A percentile compares a stretch with the other conserved stretches of the same genome.
Evolutionary conservation across 2,888 invertebrate species (phyloP).

Genomic region (Oligia strigilis): DNA sequence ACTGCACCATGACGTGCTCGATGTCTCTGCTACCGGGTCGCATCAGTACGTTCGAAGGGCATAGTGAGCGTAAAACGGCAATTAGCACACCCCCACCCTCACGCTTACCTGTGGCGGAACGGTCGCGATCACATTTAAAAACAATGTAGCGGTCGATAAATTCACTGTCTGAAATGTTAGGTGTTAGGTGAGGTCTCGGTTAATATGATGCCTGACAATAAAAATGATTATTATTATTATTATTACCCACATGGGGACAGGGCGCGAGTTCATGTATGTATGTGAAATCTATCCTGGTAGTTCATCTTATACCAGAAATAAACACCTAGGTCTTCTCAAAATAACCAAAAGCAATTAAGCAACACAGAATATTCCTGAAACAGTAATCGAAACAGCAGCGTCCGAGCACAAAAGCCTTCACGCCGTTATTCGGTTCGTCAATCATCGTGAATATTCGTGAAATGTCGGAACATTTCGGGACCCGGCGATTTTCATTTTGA

Average conservation of each 20-base stretch:
- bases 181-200: no score
- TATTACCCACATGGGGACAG: not conserved
- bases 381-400: conserved; percentile 31
- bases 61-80: no score
- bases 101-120: no score
- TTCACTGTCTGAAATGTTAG: no score
- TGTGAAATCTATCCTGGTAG: not conserved
- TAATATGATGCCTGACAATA: no score
- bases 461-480: conserved; percentile 31
- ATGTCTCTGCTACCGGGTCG: no score
- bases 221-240: no score
- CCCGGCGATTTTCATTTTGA: conserved; percentile 42
- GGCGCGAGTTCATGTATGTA: not conserved
- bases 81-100: no score
- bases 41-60: no score
- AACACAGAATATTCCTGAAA: conserved; percentile 14
- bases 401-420: conserved; percentile 34
- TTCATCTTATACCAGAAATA: not conserved
- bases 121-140: no score
- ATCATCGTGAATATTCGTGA: conserved; percentile 36
- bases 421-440: conserved; percentile 39
- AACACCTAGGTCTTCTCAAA: not conserved
- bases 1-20: no score
- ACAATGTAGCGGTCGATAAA: no score
- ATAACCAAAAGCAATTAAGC: conserved; percentile 18